These are phyloP conservation scores for Dryococelus australis DNA, from an alignment of 2,888 invertebrate genomes.

Conservation along the genomic window DNA sequence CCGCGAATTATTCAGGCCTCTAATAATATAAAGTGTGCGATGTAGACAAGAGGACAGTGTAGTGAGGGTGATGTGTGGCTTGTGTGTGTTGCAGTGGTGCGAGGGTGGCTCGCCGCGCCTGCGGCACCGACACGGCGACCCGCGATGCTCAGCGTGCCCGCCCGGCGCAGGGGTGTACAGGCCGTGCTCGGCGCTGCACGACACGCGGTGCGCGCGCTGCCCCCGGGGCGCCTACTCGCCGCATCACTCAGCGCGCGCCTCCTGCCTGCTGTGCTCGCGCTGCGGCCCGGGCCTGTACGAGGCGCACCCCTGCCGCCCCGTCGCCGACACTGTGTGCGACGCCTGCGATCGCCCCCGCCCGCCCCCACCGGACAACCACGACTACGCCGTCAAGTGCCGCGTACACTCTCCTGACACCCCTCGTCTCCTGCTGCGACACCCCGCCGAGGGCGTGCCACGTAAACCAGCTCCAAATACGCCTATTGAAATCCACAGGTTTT, in stretches of 20 bases:
- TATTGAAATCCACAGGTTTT: too few species aligned
- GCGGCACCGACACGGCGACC: constrained; percentile 55
- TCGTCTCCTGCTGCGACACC: too few species aligned
- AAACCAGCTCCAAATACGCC: too few species aligned
- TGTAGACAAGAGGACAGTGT: too few species aligned
- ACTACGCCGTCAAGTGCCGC: constrained; percentile 50
- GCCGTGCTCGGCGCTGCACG: constrained; percentile 48
- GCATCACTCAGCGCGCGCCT: constrained; percentile 56
- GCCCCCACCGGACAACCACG: constrained; percentile 50
- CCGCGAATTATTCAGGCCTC: too few species aligned
- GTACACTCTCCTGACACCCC: background rate
- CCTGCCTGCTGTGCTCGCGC: constrained; percentile 59
- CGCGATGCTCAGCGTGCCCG: constrained; percentile 57
- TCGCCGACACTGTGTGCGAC: constrained; percentile 58
- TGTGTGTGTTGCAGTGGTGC: constrained; percentile 51
- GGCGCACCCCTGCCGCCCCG: constrained; percentile 57
- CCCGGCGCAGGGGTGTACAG: constrained; percentile 58
- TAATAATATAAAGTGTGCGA: too few species aligned
- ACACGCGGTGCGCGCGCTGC: constrained; percentile 58
- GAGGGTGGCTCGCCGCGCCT: constrained; percentile 53
- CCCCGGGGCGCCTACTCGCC: constrained; percentile 57
- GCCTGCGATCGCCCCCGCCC: constrained; percentile 54
- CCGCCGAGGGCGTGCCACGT: too few species aligned
- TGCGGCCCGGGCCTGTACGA: constrained; percentile 60
- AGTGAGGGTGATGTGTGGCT: too few species aligned